phyloP scores from a whole-genome alignment of 2,113 vertebrate genomes.

The Piaya cayana region DNA sequence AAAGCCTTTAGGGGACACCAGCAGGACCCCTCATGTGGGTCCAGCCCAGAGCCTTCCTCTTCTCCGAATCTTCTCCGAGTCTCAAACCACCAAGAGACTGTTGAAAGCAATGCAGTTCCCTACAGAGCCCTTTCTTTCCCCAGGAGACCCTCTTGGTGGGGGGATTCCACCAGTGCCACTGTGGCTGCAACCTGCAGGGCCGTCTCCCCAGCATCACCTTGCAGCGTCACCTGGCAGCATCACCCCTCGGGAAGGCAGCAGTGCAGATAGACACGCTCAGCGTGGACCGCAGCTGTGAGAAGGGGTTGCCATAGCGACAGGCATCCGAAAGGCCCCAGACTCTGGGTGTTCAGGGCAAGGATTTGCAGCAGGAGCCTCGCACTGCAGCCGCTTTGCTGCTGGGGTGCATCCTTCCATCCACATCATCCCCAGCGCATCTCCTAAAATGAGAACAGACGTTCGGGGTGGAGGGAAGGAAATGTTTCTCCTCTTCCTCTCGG shows the following conservation, averaged over 20 bases:
- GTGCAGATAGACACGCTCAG: not conserved
- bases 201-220: not conserved
- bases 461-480: not conserved
- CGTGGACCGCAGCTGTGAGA: not conserved
- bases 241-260: not conserved
- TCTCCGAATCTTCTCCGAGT: not conserved
- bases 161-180: rapidly evolving
- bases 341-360: not conserved
- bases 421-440: not conserved
- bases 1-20: not conserved
- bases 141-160: rapidly evolving
- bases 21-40: rapidly evolving
- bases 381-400: not conserved
- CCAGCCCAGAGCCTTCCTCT: not conserved
- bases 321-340: not conserved
- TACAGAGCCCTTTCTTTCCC: not conserved
- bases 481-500: not conserved
- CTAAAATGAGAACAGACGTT: not conserved
- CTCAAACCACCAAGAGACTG: not conserved
- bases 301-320: conserved; percentile 25
- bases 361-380: rapidly evolving
- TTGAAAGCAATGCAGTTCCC: not conserved
- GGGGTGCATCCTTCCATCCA: not conserved
- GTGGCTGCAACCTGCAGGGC: not conserved
- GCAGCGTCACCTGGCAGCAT: not conserved